A percentile compares a stretch with the other conserved stretches of the same genome.
Conservation (phyloP, 23 tunicate species). For the Phallusia fumigata region DNA sequence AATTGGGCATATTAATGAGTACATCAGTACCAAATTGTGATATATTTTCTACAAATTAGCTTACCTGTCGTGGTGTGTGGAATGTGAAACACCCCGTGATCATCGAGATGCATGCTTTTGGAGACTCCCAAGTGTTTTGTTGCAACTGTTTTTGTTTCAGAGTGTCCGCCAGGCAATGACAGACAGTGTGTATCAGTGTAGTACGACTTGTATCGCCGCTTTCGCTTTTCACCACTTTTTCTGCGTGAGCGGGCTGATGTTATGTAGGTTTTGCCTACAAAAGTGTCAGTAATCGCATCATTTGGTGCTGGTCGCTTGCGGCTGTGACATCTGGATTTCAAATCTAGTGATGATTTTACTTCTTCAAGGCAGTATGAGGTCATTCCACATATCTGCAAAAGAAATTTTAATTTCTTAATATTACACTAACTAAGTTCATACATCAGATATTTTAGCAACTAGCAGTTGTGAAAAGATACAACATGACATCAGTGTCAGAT, state of each 20-base stretch:
- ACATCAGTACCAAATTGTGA: no score
- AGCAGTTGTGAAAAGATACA: no score
- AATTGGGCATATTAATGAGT: no score
- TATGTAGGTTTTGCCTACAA: background rate
- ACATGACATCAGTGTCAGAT: no score
- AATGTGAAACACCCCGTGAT: conserved; percentile 16
- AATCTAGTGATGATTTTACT: background rate
- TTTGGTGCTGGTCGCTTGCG: background rate
- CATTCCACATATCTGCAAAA: conserved; percentile 49
- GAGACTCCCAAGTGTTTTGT: background rate
- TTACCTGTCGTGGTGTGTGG: conserved; percentile 13
- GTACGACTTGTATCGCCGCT: background rate
- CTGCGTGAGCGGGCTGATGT: background rate
- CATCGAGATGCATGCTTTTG: conserved; percentile 53
- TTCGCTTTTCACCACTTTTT: background rate
- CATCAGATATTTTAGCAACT: no score
- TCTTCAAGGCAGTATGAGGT: conserved; percentile 24
- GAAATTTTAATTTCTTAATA: background rate
- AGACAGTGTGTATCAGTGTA: background rate
- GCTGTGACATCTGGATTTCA: background rate
- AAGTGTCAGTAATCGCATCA: background rate
- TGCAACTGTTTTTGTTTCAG: background rate
- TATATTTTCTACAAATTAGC: no score
- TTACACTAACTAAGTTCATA: no score
- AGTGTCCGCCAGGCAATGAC: background rate